Percentiles rank a stretch among this genome's conserved stretches.
phyloP scores from a whole-genome alignment of 2,888 invertebrate genomes.

The Trichopoda pennipes region DNA sequence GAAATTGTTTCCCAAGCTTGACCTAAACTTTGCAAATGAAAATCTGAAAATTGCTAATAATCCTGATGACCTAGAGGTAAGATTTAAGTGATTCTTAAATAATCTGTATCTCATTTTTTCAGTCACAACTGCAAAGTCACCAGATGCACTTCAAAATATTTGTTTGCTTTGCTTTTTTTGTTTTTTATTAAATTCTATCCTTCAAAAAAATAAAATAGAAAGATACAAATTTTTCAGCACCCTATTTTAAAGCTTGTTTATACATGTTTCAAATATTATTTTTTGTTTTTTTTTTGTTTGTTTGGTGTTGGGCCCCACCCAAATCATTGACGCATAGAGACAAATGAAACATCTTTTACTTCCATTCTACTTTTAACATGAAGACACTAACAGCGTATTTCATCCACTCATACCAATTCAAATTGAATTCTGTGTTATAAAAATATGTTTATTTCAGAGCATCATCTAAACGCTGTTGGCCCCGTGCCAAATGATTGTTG shows the following conservation, averaged over 20 bases:
- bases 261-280: constrained; percentile 30
- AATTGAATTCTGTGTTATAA: constrained; percentile 8
- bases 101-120: not conserved
- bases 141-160: constrained; percentile 8
- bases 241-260: constrained; percentile 34
- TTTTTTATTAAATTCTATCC: constrained; percentile 13
- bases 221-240: constrained; percentile 7
- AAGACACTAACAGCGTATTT: not conserved
- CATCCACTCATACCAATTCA: constrained; percentile 35
- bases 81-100: not conserved
- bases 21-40: constrained; percentile 23
- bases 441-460: constrained; percentile 27
- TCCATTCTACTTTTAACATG: not conserved
- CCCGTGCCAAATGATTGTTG: constrained; percentile 42
- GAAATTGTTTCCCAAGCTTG: constrained; percentile 37
- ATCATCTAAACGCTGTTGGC: constrained; percentile 34
- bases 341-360: constrained; percentile 52
- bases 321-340: constrained; percentile 62
- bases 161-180: not conserved
- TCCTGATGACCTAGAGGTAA: constrained; percentile 37
- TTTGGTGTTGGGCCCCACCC: constrained; percentile 65
- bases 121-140: constrained; percentile 22
- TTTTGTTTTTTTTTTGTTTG: constrained; percentile 26
- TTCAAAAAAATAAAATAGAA: constrained; percentile 4
- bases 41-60: constrained; percentile 29